Conservation (phyloP, 1,140 invertebrate species). For the Drosophila pallidifrons region DNA sequence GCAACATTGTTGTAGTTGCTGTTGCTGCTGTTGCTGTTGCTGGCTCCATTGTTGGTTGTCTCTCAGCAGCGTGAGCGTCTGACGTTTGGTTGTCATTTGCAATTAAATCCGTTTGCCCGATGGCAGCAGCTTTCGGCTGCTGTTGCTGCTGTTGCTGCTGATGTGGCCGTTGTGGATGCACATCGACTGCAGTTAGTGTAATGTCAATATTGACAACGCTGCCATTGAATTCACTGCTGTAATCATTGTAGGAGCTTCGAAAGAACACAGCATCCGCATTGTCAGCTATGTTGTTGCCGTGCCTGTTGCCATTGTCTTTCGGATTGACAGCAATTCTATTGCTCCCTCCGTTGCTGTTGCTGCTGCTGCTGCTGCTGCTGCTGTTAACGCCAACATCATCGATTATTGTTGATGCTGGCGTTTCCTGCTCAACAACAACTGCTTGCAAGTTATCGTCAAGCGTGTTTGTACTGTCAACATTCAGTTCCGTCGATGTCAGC, state of each 20-base stretch:
- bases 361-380: conserved; percentile 45
- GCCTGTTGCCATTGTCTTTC: conserved; percentile 64
- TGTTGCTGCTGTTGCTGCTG: conserved; percentile 43
- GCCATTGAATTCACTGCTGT: conserved; percentile 81
- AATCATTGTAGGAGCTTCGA: conserved; percentile 80
- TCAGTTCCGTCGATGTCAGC: conserved; percentile 80
- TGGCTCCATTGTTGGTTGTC: conserved; percentile 47
- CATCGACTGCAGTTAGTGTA: conserved; percentile 82
- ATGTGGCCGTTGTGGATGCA: conserved; percentile 62
- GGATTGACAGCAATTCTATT: conserved; percentile 23
- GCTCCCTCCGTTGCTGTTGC: conserved; percentile 7
- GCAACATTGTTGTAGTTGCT: conserved; percentile 33
- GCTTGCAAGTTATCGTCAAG: conserved; percentile 64
- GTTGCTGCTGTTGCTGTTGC: conserved; percentile 39
- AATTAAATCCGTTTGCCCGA: conserved; percentile 77
- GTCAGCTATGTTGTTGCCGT: conserved; percentile 55
- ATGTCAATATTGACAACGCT: conserved; percentile 84
- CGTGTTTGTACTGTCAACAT: conserved; percentile 67
- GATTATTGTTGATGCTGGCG: conserved; percentile 75
- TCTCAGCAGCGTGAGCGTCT: conserved; percentile 28
- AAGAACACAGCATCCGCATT: conserved; percentile 76
- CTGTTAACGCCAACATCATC: conserved; percentile 69
- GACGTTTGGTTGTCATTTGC: conserved; percentile 79
- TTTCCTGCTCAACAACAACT: conserved; percentile 61
- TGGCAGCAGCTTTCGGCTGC: conserved; percentile 27